These are phyloP conservation scores for Anseranas semipalmata DNA, from an alignment of 2,113 vertebrate species.

Conservation along the genomic window DNA sequence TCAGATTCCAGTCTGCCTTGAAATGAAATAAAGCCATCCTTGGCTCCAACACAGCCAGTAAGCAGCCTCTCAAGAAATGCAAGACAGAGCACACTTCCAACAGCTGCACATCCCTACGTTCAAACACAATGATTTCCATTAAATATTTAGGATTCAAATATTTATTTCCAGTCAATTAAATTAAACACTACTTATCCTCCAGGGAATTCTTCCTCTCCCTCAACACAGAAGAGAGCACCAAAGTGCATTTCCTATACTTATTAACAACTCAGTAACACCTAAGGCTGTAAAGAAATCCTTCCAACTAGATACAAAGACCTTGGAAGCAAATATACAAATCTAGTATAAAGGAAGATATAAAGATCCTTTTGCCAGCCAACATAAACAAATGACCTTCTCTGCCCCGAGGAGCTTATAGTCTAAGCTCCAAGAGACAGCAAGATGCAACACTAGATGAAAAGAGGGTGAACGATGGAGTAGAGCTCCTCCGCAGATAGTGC, in stretches of 20 bases:
- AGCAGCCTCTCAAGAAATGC: conserved; percentile 28
- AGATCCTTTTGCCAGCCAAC: not conserved
- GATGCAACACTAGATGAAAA: not conserved
- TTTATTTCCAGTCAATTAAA: conserved; percentile 53
- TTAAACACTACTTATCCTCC: not conserved
- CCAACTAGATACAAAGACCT: not conserved
- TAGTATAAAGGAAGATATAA: not conserved
- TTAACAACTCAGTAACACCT: not conserved
- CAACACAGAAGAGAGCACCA: not conserved
- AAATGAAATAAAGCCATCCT: conserved; percentile 60
- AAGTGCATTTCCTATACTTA: conserved; percentile 6
- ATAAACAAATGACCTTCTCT: not conserved
- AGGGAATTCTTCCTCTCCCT: conserved; percentile 11
- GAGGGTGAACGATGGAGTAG: not conserved
- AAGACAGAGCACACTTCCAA: conserved; percentile 19
- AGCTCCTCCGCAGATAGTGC: not conserved
- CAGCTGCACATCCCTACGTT: not conserved
- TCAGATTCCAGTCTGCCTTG: conserved; percentile 49
- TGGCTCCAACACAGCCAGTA: not conserved
- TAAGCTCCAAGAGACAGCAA: not conserved
- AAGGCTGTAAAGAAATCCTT: not conserved
- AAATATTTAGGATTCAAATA: conserved; percentile 64
- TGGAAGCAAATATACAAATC: not conserved
- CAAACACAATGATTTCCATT: conserved; percentile 35
- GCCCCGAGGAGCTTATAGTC: not conserved